These are phyloP conservation scores for Nasonia oneida DNA, from an alignment of 2,888 invertebrate species.

Conservation along the genomic window DNA sequence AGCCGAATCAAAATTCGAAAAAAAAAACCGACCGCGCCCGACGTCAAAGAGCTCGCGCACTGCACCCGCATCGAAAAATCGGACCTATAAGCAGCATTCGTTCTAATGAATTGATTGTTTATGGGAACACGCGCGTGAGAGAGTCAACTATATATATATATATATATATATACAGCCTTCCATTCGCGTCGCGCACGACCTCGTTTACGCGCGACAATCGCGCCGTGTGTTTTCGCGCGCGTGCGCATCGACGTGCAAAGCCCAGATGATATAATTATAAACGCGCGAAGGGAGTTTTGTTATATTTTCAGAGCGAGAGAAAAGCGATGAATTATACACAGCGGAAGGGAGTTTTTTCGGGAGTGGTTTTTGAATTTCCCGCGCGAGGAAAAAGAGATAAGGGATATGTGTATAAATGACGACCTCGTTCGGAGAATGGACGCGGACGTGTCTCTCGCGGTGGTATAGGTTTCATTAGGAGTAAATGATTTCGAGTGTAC, in stretches of 20 bases:
- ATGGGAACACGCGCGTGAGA: neutral
- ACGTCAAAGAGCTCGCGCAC: neutral
- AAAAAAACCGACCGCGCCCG: neutral
- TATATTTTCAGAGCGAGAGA: neutral
- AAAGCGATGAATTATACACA: neutral
- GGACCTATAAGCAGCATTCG: neutral
- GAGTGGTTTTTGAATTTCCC: neutral
- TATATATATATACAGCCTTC: neutral
- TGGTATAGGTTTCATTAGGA: no score
- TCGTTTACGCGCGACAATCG: slow-evolving; percentile 4
- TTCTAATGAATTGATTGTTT: slow-evolving; percentile 12
- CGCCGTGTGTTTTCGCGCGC: neutral
- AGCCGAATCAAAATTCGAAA: neutral
- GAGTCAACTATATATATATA: neutral
- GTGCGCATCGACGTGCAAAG: neutral
- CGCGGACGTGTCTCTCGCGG: no score
- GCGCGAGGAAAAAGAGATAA: neutral
- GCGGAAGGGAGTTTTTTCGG: neutral
- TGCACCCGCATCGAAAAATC: neutral
- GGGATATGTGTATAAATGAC: neutral
- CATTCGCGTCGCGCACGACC: neutral
- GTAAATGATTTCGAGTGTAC: no score
- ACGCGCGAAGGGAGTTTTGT: neutral
- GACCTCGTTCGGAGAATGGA: no score
- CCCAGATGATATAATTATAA: slow-evolving; percentile 11